Conservation (phyloP, 2,113 vertebrate species). For the Psammodynastes pulverulentus region DNA sequence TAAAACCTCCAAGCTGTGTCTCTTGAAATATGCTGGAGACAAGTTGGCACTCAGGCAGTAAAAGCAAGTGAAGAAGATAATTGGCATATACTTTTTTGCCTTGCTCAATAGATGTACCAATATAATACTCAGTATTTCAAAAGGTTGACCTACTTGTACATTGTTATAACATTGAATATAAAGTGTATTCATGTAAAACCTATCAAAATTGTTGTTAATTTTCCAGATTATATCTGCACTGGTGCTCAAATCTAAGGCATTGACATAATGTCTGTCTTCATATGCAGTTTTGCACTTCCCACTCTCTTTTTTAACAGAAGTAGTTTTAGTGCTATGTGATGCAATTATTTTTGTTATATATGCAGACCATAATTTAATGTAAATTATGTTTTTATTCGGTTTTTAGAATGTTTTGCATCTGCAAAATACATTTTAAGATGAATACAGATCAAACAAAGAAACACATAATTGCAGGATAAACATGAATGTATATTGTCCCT, state of each 20-base stretch:
- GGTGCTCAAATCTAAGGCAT: neutral
- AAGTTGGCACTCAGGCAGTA: neutral
- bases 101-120: neutral
- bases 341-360: neutral
- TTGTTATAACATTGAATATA: neutral
- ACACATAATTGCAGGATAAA: neutral
- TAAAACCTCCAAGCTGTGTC: neutral
- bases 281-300: neutral
- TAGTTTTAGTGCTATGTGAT: neutral
- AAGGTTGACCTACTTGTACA: neutral
- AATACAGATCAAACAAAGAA: constrained; percentile 4
- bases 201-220: neutral
- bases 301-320: neutral
- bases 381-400: too few relatives aligned
- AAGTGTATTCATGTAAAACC: neutral
- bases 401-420: neutral
- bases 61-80: neutral
- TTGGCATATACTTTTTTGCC: neutral
- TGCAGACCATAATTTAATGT: neutral
- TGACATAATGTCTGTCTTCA: neutral
- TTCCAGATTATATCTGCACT: neutral
- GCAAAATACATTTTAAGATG: neutral
- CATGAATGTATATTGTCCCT: neutral
- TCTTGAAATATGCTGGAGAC: neutral
- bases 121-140: neutral